Evolutionary conservation across 2,113 vertebrate genomes (phyloP).

Genomic region (Prunella fulvescens): DNA sequence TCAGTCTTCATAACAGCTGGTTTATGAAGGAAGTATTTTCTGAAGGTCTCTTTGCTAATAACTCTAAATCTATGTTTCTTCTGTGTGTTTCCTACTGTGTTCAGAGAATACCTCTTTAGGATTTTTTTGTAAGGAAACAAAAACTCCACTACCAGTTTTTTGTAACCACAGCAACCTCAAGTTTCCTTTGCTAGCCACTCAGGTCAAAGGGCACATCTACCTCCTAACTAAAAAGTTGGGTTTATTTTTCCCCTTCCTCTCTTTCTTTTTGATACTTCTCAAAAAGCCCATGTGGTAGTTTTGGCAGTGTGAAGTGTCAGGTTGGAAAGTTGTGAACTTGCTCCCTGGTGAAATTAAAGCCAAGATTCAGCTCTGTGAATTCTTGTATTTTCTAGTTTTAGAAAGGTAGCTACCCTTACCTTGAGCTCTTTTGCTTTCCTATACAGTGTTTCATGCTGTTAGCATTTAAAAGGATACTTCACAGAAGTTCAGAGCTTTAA

Average conservation of each 20-base stretch:
- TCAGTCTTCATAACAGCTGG: background rate
- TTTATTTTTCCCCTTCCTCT: background rate
- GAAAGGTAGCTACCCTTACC: background rate
- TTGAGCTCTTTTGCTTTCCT: background rate
- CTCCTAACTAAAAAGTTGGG: background rate
- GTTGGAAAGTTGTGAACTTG: constrained; percentile 11
- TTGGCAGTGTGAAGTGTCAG: background rate
- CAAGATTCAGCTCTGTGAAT: background rate
- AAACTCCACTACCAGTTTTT: background rate
- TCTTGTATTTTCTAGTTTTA: background rate
- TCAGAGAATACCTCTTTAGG: background rate
- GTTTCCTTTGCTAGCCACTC: background rate
- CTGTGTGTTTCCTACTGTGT: background rate
- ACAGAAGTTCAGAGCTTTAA: background rate
- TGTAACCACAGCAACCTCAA: background rate
- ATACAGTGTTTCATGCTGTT: background rate
- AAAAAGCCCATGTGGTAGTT: background rate
- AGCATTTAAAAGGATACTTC: background rate
- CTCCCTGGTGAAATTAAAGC: constrained; percentile 30
- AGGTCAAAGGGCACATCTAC: background rate
- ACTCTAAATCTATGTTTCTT: background rate
- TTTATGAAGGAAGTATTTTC: background rate
- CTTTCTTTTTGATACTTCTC: background rate
- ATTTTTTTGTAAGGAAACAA: background rate
- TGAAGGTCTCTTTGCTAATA: background rate